Conservation (phyloP, 2,888 invertebrate genomes). For the Bugulina stolonifera region DNA sequence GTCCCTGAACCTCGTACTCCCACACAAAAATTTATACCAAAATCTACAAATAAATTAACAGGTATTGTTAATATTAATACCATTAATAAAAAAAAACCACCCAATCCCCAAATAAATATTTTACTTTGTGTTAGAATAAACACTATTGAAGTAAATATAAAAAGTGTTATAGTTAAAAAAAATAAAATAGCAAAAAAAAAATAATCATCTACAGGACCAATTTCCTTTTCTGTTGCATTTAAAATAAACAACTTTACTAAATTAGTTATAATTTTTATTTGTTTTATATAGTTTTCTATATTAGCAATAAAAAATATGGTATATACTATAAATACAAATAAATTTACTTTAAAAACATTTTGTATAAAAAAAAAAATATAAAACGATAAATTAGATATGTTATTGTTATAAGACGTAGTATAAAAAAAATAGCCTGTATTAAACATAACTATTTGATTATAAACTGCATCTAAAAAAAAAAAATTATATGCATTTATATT, state of each 20-base stretch:
- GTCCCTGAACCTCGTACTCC: background rate
- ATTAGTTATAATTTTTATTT: background rate
- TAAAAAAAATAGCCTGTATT: background rate
- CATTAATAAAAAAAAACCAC: background rate
- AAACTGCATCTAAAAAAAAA: background rate
- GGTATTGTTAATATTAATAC: background rate
- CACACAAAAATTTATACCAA: background rate
- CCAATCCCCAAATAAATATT: background rate
- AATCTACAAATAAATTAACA: background rate
- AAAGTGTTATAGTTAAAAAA: background rate
- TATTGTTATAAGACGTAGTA: too few relatives aligned
- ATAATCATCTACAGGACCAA: background rate
- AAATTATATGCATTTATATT: too few relatives aligned
- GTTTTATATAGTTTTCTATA: background rate
- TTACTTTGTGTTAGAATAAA: background rate
- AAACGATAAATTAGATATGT: too few relatives aligned
- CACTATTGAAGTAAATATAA: background rate
- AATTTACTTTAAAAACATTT: too few relatives aligned
- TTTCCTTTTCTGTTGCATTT: background rate
- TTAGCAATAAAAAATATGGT: background rate
- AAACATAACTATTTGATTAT: background rate
- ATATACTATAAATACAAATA: background rate
- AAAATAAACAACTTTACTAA: background rate
- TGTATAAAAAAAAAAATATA: too few relatives aligned
- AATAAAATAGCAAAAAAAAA: background rate